Conservation (phyloP, 1,140 invertebrate species). For the Dysdera silvatica region DNA sequence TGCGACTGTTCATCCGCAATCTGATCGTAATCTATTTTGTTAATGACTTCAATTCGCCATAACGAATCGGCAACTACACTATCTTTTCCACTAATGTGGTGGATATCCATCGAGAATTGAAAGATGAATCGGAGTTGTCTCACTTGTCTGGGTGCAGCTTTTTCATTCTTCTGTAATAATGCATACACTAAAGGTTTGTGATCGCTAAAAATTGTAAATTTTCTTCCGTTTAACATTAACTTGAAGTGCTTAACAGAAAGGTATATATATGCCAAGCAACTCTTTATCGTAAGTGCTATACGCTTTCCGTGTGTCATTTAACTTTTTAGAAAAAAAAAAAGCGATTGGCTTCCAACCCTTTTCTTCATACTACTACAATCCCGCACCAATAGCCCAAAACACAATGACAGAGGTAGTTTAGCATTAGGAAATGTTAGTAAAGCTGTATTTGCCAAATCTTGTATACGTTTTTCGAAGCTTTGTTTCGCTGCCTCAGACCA, state of each 20-base stretch:
- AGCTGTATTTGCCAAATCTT: neutral
- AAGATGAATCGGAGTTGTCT: neutral
- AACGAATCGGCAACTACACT: neutral
- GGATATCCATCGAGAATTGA: conserved; percentile 2
- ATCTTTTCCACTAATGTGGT: neutral
- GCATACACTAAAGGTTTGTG: neutral
- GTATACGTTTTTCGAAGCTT: neutral
- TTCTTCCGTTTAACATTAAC: too few relatives aligned
- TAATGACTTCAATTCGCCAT: neutral
- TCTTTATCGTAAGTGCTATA: neutral
- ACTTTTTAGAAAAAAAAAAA: conserved; percentile 14
- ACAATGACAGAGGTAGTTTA: conserved; percentile 8
- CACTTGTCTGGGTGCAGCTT: neutral
- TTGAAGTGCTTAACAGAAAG: neutral
- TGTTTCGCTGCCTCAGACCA: conserved; percentile 1
- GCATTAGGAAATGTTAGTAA: conserved; percentile 9
- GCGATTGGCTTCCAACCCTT: conserved; percentile 20
- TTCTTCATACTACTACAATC: conserved; percentile 16
- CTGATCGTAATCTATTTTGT: neutral
- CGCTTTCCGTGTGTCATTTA: neutral
- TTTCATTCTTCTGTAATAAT: neutral
- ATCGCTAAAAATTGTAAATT: neutral
- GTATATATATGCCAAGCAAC: neutral
- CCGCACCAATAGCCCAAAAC: conserved; percentile 21
- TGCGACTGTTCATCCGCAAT: neutral